Evolutionary conservation across 2,113 vertebrate genomes (phyloP).

Genomic region (Alosa alosa): DNA sequence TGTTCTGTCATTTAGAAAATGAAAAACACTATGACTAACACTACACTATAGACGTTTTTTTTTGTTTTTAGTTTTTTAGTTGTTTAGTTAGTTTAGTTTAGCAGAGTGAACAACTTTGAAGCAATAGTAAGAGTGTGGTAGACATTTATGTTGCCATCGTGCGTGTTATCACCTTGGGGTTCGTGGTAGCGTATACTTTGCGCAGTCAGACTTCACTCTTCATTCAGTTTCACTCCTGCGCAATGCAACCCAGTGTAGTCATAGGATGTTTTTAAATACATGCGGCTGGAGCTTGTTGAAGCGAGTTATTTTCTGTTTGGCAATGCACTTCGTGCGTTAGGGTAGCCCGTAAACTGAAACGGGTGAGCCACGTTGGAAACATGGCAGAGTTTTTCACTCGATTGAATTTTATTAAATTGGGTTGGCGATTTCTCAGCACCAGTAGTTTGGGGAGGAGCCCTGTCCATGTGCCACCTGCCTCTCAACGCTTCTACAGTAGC

Average conservation of each 20-base stretch:
- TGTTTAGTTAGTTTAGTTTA: background rate
- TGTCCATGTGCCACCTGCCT: background rate
- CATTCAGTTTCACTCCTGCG: background rate
- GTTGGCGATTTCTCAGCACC: constrained; percentile 50
- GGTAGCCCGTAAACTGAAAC: background rate
- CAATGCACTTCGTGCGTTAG: background rate
- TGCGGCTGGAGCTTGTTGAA: background rate
- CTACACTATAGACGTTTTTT: no score
- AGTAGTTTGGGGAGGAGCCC: background rate
- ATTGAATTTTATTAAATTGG: constrained; percentile 43
- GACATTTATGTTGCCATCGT: background rate
- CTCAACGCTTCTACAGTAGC: constrained; percentile 40
- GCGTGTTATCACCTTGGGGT: background rate
- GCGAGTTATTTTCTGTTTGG: constrained; percentile 14
- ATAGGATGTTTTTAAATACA: background rate
- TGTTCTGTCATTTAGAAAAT: background rate
- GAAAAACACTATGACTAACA: background rate
- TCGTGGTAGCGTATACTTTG: background rate
- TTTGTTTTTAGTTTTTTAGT: background rate
- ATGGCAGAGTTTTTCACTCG: constrained; percentile 59
- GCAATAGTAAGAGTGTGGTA: background rate
- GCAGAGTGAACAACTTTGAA: background rate
- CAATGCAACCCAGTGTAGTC: background rate
- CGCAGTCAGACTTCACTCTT: background rate
- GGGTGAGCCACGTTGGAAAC: constrained; percentile 8